A percentile compares a stretch with the other conserved stretches of the same genome.
Conservation (phyloP, 2,888 invertebrate genomes). For the Pheosia tremula region DNA sequence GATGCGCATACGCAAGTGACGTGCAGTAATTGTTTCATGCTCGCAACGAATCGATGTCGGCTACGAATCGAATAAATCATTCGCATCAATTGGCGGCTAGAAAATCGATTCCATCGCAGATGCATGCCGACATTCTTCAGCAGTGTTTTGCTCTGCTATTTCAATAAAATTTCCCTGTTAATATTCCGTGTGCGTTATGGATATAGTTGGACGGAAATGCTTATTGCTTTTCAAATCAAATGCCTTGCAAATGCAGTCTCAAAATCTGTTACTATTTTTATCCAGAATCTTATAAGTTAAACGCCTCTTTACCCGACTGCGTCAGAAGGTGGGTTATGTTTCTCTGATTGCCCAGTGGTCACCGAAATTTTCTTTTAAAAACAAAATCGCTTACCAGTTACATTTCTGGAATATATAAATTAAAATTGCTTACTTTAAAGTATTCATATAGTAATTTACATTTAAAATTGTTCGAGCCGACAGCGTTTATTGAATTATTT, state of each 20-base stretch:
- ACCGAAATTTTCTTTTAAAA: slow-evolving; percentile 30
- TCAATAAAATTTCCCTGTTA: slow-evolving; percentile 44
- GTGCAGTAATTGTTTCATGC: slow-evolving; percentile 44
- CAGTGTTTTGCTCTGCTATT: slow-evolving; percentile 37
- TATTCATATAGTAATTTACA: slow-evolving; percentile 28
- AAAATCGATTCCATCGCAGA: slow-evolving; percentile 72
- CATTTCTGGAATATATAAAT: not conserved
- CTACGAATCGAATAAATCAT: slow-evolving; percentile 74
- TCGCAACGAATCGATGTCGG: slow-evolving; percentile 52
- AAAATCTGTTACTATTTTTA: too few relatives aligned
- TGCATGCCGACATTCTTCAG: slow-evolving; percentile 45
- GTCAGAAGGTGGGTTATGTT: too few relatives aligned
- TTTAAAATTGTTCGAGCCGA: slow-evolving; percentile 27
- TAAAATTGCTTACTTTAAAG: slow-evolving; percentile 25
- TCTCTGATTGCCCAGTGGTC: slow-evolving; percentile 18
- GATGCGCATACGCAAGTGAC: slow-evolving; percentile 26
- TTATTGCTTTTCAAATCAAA: slow-evolving; percentile 21
- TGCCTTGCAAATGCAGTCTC: too few relatives aligned
- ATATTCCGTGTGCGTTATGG: slow-evolving; percentile 39
- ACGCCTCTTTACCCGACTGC: too few relatives aligned
- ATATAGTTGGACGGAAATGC: slow-evolving; percentile 39
- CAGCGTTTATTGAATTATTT: slow-evolving; percentile 35
- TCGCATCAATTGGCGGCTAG: slow-evolving; percentile 64
- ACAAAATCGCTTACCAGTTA: slow-evolving; percentile 16
- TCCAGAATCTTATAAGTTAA: too few relatives aligned